Percentiles rank a stretch among this genome's conserved stretches.
Conservation (phyloP, 2,113 vertebrate species). For the Oncorhynchus masou region DNA sequence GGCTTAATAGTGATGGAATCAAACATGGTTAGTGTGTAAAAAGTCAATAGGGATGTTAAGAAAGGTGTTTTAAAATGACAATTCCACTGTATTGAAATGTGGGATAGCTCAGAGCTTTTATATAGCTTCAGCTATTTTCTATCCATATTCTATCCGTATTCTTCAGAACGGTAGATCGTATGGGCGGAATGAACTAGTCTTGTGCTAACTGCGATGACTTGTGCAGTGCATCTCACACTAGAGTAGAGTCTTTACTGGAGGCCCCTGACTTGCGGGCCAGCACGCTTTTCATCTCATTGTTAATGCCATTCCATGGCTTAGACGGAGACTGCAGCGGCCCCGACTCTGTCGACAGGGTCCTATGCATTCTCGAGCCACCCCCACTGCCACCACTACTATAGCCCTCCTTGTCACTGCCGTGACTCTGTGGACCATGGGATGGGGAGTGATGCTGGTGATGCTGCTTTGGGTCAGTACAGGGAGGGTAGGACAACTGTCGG, state of each 20-base stretch:
- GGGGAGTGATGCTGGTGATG: conserved; percentile 58
- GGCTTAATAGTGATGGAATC: background rate
- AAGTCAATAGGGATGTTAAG: background rate
- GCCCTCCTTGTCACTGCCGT: conserved; percentile 52
- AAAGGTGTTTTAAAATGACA: too few species aligned
- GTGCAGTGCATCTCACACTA: conserved; percentile 71
- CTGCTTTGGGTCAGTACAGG: conserved; percentile 58
- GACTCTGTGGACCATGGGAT: conserved; percentile 46
- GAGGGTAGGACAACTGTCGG: conserved; percentile 69
- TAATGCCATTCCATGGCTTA: conserved; percentile 79
- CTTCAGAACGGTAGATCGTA: background rate
- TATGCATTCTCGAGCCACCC: conserved; percentile 59
- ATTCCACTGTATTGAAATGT: too few species aligned
- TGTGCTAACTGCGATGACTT: too few species aligned
- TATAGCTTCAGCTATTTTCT: background rate
- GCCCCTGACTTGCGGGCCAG: conserved; percentile 69
- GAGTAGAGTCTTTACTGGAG: conserved; percentile 82
- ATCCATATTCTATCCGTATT: background rate
- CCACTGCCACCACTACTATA: conserved; percentile 61
- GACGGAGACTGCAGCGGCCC: conserved; percentile 70
- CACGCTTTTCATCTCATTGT: conserved; percentile 80
- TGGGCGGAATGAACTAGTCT: background rate
- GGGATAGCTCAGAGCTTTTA: too few species aligned
- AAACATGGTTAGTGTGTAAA: background rate
- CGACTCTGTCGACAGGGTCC: conserved; percentile 72